Evolutionary conservation across 2,888 invertebrate genomes (phyloP).

Genomic region (Palloptera scutellata): DNA sequence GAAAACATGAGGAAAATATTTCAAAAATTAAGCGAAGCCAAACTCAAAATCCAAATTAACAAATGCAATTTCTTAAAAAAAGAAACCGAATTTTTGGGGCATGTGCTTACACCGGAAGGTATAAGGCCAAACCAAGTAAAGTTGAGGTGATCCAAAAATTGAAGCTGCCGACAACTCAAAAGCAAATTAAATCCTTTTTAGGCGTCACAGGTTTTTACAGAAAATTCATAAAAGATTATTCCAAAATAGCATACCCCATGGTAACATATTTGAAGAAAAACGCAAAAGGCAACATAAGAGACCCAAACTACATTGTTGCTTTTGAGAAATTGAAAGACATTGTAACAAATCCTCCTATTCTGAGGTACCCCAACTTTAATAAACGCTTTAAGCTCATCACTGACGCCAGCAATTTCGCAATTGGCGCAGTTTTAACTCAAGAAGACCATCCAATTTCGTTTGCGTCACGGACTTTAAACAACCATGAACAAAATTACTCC

Average conservation of each 20-base stretch:
- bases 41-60: conserved; percentile 16
- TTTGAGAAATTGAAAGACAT: conserved; percentile 16
- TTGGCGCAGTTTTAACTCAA: conserved; percentile 18
- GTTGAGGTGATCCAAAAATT: conserved; percentile 15
- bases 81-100: not conserved
- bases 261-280: conserved; percentile 10
- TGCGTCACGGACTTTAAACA: conserved; percentile 17
- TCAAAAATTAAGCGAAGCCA: not conserved
- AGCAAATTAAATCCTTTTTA: conserved; percentile 13
- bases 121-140: conserved; percentile 4
- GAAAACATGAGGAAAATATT: conserved; percentile 10
- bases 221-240: conserved; percentile 5
- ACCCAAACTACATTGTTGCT: conserved; percentile 8
- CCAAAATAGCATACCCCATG: conserved; percentile 3
- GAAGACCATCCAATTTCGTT: conserved; percentile 14
- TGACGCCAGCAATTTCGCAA: conserved; percentile 16
- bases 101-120: conserved; percentile 2
- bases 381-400: conserved; percentile 16
- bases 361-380: conserved; percentile 11
- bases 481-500: conserved; percentile 17
- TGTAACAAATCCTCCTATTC: conserved; percentile 9
- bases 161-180: conserved; percentile 1
- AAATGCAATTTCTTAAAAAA: conserved; percentile 10
- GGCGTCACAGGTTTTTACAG: conserved; percentile 1
- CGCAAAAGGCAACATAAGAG: not conserved